phyloP scores from a whole-genome alignment of 2,888 invertebrate species.

The Spodoptera picta region DNA sequence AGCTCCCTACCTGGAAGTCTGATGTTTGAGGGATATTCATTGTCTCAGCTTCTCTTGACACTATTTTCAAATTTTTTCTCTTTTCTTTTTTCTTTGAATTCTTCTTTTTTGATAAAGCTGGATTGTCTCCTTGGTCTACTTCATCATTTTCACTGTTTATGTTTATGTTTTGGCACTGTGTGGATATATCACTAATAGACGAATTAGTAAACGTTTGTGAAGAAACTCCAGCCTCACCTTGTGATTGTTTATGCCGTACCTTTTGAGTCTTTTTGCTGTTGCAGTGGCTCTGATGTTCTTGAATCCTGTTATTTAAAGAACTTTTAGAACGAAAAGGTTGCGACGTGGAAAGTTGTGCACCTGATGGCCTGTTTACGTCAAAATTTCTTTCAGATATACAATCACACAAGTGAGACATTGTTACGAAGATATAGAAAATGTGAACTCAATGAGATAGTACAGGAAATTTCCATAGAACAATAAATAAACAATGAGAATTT shows the following conservation, averaged over 20 bases:
- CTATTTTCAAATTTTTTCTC: slow-evolving; percentile 71
- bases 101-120: slow-evolving; percentile 65
- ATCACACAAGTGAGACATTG: slow-evolving; percentile 68
- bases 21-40: slow-evolving; percentile 51
- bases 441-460: slow-evolving; percentile 20
- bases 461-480: slow-evolving; percentile 32
- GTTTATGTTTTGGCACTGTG: slow-evolving; percentile 59
- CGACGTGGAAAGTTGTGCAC: slow-evolving; percentile 65
- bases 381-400: slow-evolving; percentile 62
- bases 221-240: slow-evolving; percentile 41
- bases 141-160: slow-evolving; percentile 60
- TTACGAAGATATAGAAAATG: slow-evolving; percentile 30
- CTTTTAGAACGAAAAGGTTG: slow-evolving; percentile 64
- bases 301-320: slow-evolving; percentile 58
- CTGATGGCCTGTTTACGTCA: slow-evolving; percentile 62
- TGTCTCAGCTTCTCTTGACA: slow-evolving; percentile 47
- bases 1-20: slow-evolving; percentile 42
- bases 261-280: slow-evolving; percentile 45
- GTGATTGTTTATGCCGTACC: slow-evolving; percentile 46
- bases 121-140: slow-evolving; percentile 52
- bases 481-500: slow-evolving; percentile 31
- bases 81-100: slow-evolving; percentile 74
- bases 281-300: slow-evolving; percentile 54
- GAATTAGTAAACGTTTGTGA: slow-evolving; percentile 47
- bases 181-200: slow-evolving; percentile 54